Conservation (phyloP, 2,888 invertebrate species). For the Drosophila flavopinicola region DNA sequence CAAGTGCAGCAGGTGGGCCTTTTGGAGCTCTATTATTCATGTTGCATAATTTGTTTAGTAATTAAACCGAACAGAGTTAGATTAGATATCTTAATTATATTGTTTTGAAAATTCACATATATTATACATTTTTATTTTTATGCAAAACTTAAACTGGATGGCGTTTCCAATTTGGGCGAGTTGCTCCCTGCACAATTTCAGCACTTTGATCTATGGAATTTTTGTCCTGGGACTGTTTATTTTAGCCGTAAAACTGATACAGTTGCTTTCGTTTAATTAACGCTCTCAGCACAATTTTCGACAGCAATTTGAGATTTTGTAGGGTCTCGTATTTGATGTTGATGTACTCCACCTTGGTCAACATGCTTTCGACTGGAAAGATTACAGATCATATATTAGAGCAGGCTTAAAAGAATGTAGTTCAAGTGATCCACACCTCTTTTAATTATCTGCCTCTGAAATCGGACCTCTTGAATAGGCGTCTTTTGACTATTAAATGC, state of each 20-base stretch:
- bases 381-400: not conserved
- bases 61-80: too few relatives aligned
- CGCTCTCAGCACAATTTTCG: constrained; percentile 13
- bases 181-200: not conserved
- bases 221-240: not conserved
- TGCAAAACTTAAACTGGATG: too few relatives aligned
- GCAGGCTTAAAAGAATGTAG: too few relatives aligned
- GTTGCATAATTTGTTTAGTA: too few relatives aligned
- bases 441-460: constrained; percentile 18
- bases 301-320: constrained; percentile 26
- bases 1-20: constrained; percentile 20
- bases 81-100: too few relatives aligned
- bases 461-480: constrained; percentile 6
- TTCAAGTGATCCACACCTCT: constrained; percentile 12
- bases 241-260: not conserved
- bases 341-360: constrained; percentile 17
- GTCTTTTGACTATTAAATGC: not conserved
- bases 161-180: not conserved
- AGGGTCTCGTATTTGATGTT: constrained; percentile 9
- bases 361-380: constrained; percentile 33
- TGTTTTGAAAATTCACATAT: not conserved
- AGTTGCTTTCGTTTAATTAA: constrained; percentile 12
- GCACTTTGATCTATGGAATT: too few relatives aligned
- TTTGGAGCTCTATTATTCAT: not conserved
- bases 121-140: not conserved